Evolutionary conservation across 2,113 vertebrate genomes (phyloP).

Genomic region (Anarrhichthys ocellatus): DNA sequence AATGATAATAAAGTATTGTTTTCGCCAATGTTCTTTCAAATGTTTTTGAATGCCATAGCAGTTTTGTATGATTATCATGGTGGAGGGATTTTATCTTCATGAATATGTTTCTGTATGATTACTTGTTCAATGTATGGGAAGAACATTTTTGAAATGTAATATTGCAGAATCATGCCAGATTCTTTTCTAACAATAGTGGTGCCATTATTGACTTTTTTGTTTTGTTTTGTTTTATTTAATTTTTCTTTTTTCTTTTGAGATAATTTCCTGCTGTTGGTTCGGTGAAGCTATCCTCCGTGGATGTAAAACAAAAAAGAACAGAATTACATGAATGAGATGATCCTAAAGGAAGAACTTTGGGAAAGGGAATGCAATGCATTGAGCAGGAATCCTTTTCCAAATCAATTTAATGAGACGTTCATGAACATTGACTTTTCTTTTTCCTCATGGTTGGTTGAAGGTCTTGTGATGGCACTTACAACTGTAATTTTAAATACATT

Average conservation of each 20-base stretch:
- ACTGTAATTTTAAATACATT: constrained; percentile 77
- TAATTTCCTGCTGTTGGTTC: constrained; percentile 90
- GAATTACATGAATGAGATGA: constrained; percentile 43
- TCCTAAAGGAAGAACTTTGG: constrained; percentile 51
- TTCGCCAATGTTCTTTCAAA: constrained; percentile 91
- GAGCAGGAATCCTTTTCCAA: constrained; percentile 62
- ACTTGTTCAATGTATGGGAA: constrained; percentile 97
- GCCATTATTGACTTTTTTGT: constrained; percentile 89
- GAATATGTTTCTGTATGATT: constrained; percentile 87
- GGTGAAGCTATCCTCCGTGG: constrained; percentile 93
- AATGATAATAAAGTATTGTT: constrained; percentile 90
- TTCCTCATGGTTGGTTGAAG: constrained; percentile 75
- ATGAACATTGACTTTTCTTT: constrained; percentile 52
- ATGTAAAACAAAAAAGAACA: constrained; percentile 87
- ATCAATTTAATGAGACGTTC: constrained; percentile 64
- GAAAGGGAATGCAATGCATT: constrained; percentile 53
- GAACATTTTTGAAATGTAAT: constrained; percentile 92
- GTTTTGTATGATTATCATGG: constrained; percentile 88
- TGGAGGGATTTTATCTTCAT: constrained; percentile 97
- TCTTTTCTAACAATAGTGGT: constrained; percentile 85
- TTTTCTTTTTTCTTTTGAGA: constrained; percentile 85
- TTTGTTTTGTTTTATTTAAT: constrained; percentile 63
- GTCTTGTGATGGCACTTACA: constrained; percentile 80
- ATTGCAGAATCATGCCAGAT: constrained; percentile 94
- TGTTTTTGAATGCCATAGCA: constrained; percentile 90